These are phyloP conservation scores for Drosophila seguyi DNA, from an alignment of 1,140 invertebrate genomes.

Conservation along the genomic window DNA sequence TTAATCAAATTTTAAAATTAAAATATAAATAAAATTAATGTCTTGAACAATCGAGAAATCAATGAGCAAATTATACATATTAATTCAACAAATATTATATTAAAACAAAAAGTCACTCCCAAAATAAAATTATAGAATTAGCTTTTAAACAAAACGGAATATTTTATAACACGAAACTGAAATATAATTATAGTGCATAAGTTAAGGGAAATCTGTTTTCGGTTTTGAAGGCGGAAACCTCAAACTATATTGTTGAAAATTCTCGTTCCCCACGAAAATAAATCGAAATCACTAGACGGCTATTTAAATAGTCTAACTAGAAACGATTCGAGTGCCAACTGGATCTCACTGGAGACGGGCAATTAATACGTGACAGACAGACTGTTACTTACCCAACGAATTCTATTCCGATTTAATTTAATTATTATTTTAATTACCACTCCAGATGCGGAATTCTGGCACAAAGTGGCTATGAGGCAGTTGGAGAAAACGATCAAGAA, in stretches of 20 bases:
- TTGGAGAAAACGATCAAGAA: constrained; percentile 61
- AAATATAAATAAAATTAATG: not conserved
- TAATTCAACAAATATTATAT: not conserved
- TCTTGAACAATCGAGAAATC: not conserved
- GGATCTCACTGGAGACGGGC: constrained; percentile 48
- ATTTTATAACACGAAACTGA: not conserved
- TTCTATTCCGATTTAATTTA: constrained; percentile 8
- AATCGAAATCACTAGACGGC: constrained; percentile 57
- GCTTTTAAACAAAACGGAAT: not conserved
- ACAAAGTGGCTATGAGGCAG: constrained; percentile 61
- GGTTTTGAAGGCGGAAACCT: not conserved
- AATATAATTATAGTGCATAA: constrained; percentile 12
- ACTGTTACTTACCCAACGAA: constrained; percentile 32
- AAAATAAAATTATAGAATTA: not conserved
- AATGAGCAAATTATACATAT: not conserved
- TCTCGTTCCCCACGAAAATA: constrained; percentile 33
- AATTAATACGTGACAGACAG: constrained; percentile 44
- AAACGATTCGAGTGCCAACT: constrained; percentile 57
- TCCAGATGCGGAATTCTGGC: constrained; percentile 74
- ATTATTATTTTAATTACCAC: constrained; percentile 14
- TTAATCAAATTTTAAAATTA: not conserved
- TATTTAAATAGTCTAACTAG: constrained; percentile 36
- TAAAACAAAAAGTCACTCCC: not conserved
- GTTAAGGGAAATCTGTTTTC: constrained; percentile 5
- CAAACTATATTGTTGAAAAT: constrained; percentile 16